These are phyloP conservation scores for Herminia tarsipennalis DNA, from an alignment of 2,888 invertebrate species.

Conservation along the genomic window DNA sequence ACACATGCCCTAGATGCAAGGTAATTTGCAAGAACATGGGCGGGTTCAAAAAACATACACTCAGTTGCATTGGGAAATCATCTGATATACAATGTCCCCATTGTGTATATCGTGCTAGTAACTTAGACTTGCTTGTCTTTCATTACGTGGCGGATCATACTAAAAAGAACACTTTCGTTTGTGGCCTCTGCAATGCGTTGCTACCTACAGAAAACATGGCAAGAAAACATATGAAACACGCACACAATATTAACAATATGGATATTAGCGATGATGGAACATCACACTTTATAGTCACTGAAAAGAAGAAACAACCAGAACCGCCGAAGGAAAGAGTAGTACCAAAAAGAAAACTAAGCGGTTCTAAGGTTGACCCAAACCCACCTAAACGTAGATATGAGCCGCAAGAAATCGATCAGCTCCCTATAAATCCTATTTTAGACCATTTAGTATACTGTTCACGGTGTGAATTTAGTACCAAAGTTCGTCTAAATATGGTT, in stretches of 20 bases:
- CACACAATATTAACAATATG: conserved; percentile 38
- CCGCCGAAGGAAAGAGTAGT: conserved; percentile 13
- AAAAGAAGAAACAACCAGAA: neutral
- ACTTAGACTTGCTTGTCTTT: conserved; percentile 36
- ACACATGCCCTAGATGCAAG: conserved; percentile 60
- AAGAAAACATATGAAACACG: conserved; percentile 49
- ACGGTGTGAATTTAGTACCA: conserved; percentile 88
- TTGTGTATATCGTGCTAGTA: conserved; percentile 17
- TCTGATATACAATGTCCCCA: conserved; percentile 27
- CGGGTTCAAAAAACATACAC: conserved; percentile 48
- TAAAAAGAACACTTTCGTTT: conserved; percentile 32
- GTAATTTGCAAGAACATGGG: conserved; percentile 26
- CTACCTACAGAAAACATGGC: conserved; percentile 8
- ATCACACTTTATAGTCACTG: conserved; percentile 6
- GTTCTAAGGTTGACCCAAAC: conserved; percentile 21
- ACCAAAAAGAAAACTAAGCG: conserved; percentile 43
- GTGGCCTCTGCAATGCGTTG: conserved; percentile 46
- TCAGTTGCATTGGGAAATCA: neutral
- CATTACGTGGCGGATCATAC: conserved; percentile 53
- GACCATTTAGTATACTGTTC: conserved; percentile 87
- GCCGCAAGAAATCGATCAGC: conserved; percentile 86
- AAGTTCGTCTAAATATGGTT: conserved; percentile 90
- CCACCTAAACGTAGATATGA: conserved; percentile 70
- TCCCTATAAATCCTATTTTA: conserved; percentile 89
- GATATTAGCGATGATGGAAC: conserved; percentile 6